Evolutionary conservation across 2,113 vertebrate species (phyloP).

Genomic region (Rhagologus leucostigma): DNA sequence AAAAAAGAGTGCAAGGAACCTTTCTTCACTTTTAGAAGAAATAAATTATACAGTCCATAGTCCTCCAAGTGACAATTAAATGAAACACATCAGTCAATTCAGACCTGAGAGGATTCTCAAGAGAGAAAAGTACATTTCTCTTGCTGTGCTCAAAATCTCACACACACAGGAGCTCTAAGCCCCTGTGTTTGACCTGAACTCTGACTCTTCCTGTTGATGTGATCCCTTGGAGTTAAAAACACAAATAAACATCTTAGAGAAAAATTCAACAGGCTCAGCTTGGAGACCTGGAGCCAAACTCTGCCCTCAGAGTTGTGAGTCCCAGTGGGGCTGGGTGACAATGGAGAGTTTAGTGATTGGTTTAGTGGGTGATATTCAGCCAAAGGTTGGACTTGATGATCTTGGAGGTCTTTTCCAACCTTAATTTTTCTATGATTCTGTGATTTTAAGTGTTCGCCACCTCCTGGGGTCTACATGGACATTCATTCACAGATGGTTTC

Average conservation of each 20-base stretch:
- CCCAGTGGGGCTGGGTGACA: not conserved
- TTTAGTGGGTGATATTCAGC: not conserved
- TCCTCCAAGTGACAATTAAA: not conserved
- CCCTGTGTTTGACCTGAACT: not conserved
- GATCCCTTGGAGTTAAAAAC: not conserved
- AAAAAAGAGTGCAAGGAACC: not conserved
- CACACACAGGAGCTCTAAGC: not conserved
- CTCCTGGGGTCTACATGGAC: not conserved
- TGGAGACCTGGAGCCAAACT: not conserved
- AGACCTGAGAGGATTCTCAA: not conserved
- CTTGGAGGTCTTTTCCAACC: not conserved
- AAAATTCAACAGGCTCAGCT: not conserved
- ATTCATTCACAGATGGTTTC: not conserved
- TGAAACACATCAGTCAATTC: not conserved
- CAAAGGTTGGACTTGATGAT: not conserved
- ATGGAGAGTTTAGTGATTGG: not conserved
- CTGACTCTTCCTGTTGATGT: not conserved
- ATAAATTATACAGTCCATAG: not conserved
- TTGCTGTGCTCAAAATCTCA: not conserved
- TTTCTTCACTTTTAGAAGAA: not conserved
- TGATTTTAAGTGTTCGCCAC: not conserved
- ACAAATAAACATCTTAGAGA: not conserved
- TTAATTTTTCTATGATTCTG: not conserved
- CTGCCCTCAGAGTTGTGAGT: not conserved
- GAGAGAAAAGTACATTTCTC: not conserved